These are phyloP conservation scores for Vimba vimba DNA, from an alignment of 2,113 vertebrate species.

Conservation along the genomic window DNA sequence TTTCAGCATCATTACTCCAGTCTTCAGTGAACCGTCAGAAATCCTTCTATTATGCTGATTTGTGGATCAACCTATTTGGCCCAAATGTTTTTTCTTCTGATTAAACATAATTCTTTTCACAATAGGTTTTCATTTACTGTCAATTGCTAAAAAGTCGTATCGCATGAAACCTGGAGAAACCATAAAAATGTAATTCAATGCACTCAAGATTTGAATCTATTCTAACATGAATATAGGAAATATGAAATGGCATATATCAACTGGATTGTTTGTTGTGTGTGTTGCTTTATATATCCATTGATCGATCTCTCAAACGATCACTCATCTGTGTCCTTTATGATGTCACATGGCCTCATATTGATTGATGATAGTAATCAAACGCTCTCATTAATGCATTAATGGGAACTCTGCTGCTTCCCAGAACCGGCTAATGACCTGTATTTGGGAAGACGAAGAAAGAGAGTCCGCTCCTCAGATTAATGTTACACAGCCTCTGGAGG, in stretches of 20 bases:
- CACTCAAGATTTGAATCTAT: not conserved
- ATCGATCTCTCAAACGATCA: slow-evolving; percentile 14
- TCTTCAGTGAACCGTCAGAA: too few relatives aligned
- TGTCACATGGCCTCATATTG: not conserved
- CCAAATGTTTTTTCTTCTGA: not conserved
- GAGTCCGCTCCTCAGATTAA: slow-evolving; percentile 1
- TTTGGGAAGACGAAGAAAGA: not conserved
- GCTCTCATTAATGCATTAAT: not conserved
- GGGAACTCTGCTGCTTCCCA: not conserved
- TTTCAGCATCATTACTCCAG: too few relatives aligned
- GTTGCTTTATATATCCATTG: not conserved
- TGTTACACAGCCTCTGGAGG: not conserved
- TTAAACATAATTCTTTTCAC: not conserved
- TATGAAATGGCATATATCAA: not conserved
- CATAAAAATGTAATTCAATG: not conserved
- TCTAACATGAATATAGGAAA: not conserved
- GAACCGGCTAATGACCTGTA: slow-evolving; percentile 5
- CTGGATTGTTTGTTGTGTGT: not conserved
- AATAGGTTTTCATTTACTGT: not conserved
- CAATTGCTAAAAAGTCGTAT: not conserved
- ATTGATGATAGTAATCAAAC: slow-evolving; percentile 29
- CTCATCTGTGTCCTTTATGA: slow-evolving; percentile 33
- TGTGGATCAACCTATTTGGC: too few relatives aligned
- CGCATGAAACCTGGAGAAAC: not conserved
- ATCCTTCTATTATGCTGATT: too few relatives aligned